Conservation (phyloP, 2,113 vertebrate species). For the Petromus typicus region DNA sequence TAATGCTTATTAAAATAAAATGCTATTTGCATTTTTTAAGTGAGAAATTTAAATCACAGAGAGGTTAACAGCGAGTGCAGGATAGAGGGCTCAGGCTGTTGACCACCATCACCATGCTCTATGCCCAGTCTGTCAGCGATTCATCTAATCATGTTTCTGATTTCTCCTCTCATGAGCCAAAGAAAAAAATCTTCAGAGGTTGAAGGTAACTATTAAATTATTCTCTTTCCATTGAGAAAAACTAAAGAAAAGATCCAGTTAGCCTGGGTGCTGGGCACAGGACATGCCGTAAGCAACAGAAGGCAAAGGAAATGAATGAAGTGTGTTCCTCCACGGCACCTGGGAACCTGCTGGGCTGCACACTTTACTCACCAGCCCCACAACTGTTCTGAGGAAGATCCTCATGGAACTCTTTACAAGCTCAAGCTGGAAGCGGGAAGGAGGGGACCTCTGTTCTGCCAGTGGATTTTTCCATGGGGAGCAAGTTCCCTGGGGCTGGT, state of each 20-base stretch:
- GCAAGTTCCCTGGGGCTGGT: background rate
- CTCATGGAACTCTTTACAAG: background rate
- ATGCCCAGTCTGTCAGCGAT: background rate
- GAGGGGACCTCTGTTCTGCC: background rate
- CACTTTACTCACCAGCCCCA: background rate
- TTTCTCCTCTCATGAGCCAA: background rate
- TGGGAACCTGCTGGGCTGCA: background rate
- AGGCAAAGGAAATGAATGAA: background rate
- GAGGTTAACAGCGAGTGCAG: background rate
- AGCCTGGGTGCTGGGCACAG: background rate
- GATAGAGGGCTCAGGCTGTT: background rate
- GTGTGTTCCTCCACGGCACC: background rate
- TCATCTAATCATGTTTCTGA: background rate
- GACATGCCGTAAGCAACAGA: no score
- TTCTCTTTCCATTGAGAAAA: background rate
- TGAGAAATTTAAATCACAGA: background rate
- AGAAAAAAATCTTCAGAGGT: background rate
- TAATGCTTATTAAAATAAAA: no score
- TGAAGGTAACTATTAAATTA: background rate
- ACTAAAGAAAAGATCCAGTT: background rate
- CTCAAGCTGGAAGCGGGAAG: background rate
- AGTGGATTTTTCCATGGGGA: background rate
- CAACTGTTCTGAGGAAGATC: background rate
- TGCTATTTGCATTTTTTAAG: background rate
- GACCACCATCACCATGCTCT: background rate